A percentile compares a stretch with the other conserved stretches of the same genome.
Conservation (phyloP, 2,797 vertebrate genomes). For the Alauda arvensis region DNA sequence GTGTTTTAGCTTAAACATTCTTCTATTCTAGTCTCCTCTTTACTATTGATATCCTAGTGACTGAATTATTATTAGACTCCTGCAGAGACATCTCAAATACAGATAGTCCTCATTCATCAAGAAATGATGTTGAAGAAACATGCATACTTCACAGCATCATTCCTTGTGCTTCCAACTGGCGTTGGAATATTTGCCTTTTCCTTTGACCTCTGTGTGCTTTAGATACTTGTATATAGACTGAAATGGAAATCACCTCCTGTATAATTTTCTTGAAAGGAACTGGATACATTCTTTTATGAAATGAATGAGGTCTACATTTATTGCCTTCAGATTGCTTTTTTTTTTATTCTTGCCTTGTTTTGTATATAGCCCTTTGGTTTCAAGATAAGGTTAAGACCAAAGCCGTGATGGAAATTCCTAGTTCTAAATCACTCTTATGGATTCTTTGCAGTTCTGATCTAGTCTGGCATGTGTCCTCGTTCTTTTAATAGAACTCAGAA, state of each 20-base stretch:
- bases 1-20: background rate
- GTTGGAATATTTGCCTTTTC: slow-evolving; percentile 3
- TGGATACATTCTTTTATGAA: background rate
- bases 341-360: background rate
- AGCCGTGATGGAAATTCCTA: background rate
- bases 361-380: background rate
- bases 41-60: slow-evolving; percentile 3
- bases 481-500: slow-evolving; percentile 16
- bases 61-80: slow-evolving; percentile 43
- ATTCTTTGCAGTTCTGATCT: background rate
- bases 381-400: background rate
- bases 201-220: background rate
- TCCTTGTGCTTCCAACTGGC: background rate
- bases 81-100: slow-evolving; percentile 28
- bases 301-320: background rate
- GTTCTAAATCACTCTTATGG: background rate
- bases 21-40: background rate
- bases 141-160: background rate
- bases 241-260: background rate
- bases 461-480: background rate
- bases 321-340: background rate
- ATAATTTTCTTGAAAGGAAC: background rate
- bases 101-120: slow-evolving; percentile 32
- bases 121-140: slow-evolving; percentile 15
- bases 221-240: background rate